Conservation (phyloP, 2,113 vertebrate species). For the Notothenia rossii region DNA sequence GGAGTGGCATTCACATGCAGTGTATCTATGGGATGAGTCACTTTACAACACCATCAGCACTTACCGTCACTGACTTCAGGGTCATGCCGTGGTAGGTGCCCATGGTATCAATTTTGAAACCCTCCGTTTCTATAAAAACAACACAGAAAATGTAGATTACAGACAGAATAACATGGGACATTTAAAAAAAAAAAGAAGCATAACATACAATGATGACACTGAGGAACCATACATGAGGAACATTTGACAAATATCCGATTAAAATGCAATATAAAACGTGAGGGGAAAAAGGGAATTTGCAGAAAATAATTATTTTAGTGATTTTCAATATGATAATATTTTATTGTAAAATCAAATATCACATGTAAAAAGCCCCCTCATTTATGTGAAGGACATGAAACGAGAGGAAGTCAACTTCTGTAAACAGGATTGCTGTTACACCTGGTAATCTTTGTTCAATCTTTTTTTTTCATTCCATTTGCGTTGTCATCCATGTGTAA, state of each 20-base stretch:
- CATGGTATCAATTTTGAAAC: constrained; percentile 99
- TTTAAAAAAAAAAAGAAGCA: background rate
- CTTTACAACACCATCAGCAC: constrained; percentile 42
- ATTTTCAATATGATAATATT: no score
- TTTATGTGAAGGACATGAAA: no score
- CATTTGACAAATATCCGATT: background rate
- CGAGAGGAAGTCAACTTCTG: no score
- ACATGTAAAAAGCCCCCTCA: no score
- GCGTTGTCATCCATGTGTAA: no score
- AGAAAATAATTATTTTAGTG: no score
- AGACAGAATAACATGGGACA: background rate
- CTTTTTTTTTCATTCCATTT: no score
- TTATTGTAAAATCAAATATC: no score
- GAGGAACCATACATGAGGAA: background rate
- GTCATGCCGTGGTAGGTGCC: constrained; percentile 99
- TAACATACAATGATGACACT: background rate
- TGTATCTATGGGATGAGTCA: background rate
- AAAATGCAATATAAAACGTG: background rate
- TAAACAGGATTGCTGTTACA: no score
- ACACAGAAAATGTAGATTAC: background rate
- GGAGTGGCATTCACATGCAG: background rate
- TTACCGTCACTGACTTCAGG: constrained; percentile 98
- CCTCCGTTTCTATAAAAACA: constrained; percentile 91
- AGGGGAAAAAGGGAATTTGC: background rate
- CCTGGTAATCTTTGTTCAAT: no score